A percentile compares a stretch with the other conserved stretches of the same genome.
phyloP scores from a whole-genome alignment of 2,888 invertebrate genomes.

The Melanargia galathea region DNA sequence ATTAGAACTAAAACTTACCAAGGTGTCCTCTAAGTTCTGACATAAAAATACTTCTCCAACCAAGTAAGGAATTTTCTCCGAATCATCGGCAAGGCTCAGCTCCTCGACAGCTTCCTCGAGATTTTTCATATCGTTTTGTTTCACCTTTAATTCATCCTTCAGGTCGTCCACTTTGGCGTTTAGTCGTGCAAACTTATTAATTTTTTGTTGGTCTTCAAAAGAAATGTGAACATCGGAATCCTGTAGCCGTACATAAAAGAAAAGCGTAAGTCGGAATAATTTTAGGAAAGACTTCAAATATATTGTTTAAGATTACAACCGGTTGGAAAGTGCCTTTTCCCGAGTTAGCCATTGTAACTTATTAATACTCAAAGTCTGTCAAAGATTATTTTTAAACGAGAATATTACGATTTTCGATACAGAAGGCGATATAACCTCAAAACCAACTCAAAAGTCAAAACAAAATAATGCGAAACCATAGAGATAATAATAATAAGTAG shows the following conservation, averaged over 20 bases:
- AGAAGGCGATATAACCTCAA: conserved; percentile 25
- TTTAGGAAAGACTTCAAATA: conserved; percentile 23
- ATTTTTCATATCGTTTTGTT: conserved; percentile 95
- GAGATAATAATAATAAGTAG: too few relatives aligned
- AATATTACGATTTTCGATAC: conserved; percentile 17
- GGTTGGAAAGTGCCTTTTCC: conserved; percentile 88
- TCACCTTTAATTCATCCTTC: conserved; percentile 92
- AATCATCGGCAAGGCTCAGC: conserved; percentile 89
- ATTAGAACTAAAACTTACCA: too few relatives aligned
- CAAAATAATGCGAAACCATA: too few relatives aligned
- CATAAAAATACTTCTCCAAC: conserved; percentile 95
- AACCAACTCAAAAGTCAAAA: not conserved
- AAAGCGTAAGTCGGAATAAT: conserved; percentile 28
- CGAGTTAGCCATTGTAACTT: conserved; percentile 61
- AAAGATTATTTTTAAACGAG: not conserved
- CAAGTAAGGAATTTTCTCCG: conserved; percentile 89
- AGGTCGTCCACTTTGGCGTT: conserved; percentile 96
- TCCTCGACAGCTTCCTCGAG: conserved; percentile 96
- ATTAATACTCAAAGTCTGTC: not conserved
- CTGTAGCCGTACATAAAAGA: conserved; percentile 60
- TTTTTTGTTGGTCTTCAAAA: conserved; percentile 98
- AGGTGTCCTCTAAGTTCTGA: conserved; percentile 88
- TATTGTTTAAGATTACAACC: conserved; percentile 57
- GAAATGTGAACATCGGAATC: conserved; percentile 97
- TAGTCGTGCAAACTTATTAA: conserved; percentile 96